Evolutionary conservation across 2,797 vertebrate species (phyloP).

Genomic region (Myoxocephalus aenaeus): DNA sequence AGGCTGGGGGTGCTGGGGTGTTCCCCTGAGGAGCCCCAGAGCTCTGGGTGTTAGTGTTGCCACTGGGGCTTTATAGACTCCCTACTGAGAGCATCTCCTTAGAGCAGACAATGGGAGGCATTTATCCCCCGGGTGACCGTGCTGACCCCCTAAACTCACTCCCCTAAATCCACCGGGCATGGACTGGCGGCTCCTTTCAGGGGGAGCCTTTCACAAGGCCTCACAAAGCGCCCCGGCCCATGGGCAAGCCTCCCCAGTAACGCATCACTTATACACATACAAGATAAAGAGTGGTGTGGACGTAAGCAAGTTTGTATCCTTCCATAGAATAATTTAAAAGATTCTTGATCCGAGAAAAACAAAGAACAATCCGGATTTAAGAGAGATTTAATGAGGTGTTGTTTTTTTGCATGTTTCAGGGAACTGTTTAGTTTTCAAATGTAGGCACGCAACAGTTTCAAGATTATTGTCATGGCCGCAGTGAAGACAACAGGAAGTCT

Average conservation of each 20-base stretch:
- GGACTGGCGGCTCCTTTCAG: conserved; percentile 89
- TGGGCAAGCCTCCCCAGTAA: conserved; percentile 72
- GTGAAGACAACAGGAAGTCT: conserved; percentile 3
- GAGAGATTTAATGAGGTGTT: not conserved
- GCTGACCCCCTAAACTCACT: conserved; percentile 95
- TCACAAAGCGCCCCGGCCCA: conserved; percentile 89
- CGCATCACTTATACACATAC: conserved; percentile 69
- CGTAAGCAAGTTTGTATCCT: conserved; percentile 40
- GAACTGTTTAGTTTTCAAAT: not conserved
- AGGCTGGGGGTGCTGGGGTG: conserved; percentile 73
- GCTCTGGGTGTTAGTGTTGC: conserved; percentile 89
- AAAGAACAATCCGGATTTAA: not conserved
- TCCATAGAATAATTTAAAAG: conserved; percentile 22
- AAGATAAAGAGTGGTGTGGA: conserved; percentile 43
- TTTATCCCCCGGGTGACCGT: conserved; percentile 94
- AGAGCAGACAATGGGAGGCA: conserved; percentile 92
- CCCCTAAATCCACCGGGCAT: conserved; percentile 85
- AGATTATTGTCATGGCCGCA: too few species aligned
- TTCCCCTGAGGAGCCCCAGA: conserved; percentile 81
- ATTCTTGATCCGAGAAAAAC: not conserved
- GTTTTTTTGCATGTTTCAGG: not conserved
- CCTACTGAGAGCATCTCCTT: conserved; percentile 96
- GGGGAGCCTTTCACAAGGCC: conserved; percentile 84
- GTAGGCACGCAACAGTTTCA: not conserved
- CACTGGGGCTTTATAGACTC: conserved; percentile 89